Conservation (phyloP, 2,888 invertebrate genomes). For the Urechis unicinctus region DNA sequence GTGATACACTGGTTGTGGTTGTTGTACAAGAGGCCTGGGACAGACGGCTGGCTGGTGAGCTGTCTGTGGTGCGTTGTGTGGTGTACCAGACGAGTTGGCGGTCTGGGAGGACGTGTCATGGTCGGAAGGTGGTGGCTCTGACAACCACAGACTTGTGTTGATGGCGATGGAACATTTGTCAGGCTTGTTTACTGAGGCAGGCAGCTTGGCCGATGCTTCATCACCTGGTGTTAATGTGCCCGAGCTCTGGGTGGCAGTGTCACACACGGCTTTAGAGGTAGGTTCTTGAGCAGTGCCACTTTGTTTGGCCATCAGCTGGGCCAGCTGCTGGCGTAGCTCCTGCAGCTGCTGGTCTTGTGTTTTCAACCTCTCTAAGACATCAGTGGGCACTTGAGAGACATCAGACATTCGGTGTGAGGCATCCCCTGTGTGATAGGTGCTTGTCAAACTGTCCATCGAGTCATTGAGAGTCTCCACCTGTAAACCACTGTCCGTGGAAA, state of each 20-base stretch:
- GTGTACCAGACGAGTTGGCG: not conserved
- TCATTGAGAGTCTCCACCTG: constrained; percentile 4
- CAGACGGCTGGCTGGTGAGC: not conserved
- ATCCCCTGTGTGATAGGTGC: too few relatives aligned
- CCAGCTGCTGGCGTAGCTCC: constrained; percentile 39
- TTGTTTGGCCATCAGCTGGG: constrained; percentile 30
- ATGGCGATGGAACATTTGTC: constrained; percentile 24
- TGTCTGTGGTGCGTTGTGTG: too few relatives aligned
- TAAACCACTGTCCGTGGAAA: constrained; percentile 12
- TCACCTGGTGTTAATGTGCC: too few relatives aligned
- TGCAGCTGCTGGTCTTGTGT: constrained; percentile 41
- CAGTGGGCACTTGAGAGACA: constrained; percentile 23
- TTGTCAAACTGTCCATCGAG: not conserved
- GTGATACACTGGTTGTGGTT: not conserved
- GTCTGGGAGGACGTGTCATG: not conserved
- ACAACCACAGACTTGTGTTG: constrained; percentile 26
- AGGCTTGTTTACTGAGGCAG: not conserved
- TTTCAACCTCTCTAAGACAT: constrained; percentile 35
- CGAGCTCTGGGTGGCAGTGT: not conserved
- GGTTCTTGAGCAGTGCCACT: not conserved
- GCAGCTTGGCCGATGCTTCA: too few relatives aligned
- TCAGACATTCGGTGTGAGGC: too few relatives aligned
- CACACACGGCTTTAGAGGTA: too few relatives aligned
- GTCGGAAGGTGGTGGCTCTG: not conserved
- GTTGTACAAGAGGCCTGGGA: not conserved